Evolutionary conservation across 1,140 invertebrate species (phyloP), one percentile per base, ranked within the genome.

Genomic region (Brachionus koreanus): DNA sequence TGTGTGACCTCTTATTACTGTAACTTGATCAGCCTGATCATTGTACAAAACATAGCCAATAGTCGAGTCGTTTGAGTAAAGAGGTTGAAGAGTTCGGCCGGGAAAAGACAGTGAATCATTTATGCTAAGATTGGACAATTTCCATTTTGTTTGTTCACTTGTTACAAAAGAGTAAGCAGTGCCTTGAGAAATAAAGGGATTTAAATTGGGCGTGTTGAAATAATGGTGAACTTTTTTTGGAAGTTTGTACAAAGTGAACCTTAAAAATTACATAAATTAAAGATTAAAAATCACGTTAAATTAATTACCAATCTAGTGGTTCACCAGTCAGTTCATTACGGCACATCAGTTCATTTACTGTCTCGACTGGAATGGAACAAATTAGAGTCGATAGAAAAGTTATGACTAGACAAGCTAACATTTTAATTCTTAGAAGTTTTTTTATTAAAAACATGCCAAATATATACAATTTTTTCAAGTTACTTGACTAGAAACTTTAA

Each of bases 1-100:
- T 12, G 76, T 79, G 16, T 79, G 76, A 7, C 76, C 76, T 4
- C 35, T 79, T 23, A 61, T 19, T 6, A 79, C 37, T 10, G 76
- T 79, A 0, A 79, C 49, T 61, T 65, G 46, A 79, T 79, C 76
- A 1, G 76, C 76, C 42, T 79, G 76, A 19, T 79, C 76, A 65
- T 79, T 79, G 29, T 79, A 79, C n/a, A 79, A 65, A 35, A 79
- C 57, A 43, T 79, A 79, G 19, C 76, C 76, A 43, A 79, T 61
- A 13, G 33, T 37, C 16, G 76, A 61, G 29, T 61, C 16, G 19
- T 79, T 57, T 19, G 76, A 57, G 25, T 79, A 79, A 19, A 79
- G 23, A 37, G 19, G 49, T 16, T 79, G 19, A 9, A 79, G 12
- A 16, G 76, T 79, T 42, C 19, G 33, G 2, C 76, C 76, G 2